A percentile compares a stretch with the other conserved stretches of the same genome.
phyloP scores from a whole-genome alignment of 1,140 invertebrate species.

The Drosophila tristis region DNA sequence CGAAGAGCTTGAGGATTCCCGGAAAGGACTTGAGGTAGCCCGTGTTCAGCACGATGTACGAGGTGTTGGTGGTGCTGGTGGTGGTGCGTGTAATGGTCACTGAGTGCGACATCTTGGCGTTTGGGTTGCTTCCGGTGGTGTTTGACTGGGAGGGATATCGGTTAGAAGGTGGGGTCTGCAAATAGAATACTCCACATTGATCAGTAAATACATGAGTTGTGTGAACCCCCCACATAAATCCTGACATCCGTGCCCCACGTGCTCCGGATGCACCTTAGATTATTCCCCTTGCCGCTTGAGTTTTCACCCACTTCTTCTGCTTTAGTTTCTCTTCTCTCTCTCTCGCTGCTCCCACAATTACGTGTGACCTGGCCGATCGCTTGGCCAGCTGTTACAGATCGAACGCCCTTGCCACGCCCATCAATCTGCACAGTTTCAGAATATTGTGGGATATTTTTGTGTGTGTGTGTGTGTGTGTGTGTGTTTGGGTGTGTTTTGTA shows the following conservation, averaged over 20 bases:
- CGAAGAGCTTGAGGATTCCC: conserved; percentile 89
- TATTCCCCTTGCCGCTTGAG: no score
- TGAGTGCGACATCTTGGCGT: conserved; percentile 90
- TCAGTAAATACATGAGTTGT: no score
- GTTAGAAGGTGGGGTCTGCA: conserved; percentile 35
- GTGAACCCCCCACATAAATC: no score
- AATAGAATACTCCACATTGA: background rate
- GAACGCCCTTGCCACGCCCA: conserved; percentile 53
- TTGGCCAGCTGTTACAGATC: conserved; percentile 54
- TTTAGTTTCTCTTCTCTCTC: background rate
- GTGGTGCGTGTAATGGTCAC: conserved; percentile 93
- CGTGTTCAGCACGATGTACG: conserved; percentile 90
- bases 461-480: background rate
- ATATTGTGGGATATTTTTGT: background rate
- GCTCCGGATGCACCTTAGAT: no score
- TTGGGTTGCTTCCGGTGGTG: conserved; percentile 22
- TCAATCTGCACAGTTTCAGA: conserved; percentile 21
- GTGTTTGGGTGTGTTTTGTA: conserved; percentile 9
- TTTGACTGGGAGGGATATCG: conserved; percentile 11
- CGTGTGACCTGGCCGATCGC: background rate
- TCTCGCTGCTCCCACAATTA: no score
- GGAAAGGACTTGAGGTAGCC: conserved; percentile 90
- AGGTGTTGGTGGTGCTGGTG: conserved; percentile 91
- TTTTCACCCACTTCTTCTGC: no score
- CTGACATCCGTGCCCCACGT: no score